These are phyloP conservation scores for Datnioides undecimradiatus DNA, from an alignment of 2,113 vertebrate species.

Conservation along the genomic window DNA sequence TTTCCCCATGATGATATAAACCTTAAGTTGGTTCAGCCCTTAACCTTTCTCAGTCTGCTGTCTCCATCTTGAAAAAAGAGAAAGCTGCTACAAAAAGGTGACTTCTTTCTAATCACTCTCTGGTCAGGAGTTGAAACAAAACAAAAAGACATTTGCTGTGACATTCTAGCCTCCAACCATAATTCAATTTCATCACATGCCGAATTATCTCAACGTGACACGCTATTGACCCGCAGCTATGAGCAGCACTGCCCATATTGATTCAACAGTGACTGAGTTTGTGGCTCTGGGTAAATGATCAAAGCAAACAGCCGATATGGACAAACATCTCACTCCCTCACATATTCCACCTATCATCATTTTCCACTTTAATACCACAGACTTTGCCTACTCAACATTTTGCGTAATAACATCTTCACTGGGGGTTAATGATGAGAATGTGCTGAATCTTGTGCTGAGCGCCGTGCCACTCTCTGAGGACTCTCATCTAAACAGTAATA, in stretches of 20 bases:
- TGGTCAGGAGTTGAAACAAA: slow-evolving; percentile 3
- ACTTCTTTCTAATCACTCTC: background rate
- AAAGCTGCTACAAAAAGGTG: background rate
- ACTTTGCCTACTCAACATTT: slow-evolving; percentile 44
- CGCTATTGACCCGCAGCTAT: slow-evolving; percentile 42
- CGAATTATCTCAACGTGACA: slow-evolving; percentile 48
- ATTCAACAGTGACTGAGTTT: slow-evolving; percentile 46
- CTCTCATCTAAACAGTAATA: slow-evolving; percentile 37
- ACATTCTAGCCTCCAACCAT: background rate
- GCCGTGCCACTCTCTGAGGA: slow-evolving; percentile 16
- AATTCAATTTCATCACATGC: slow-evolving; percentile 38
- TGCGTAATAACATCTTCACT: slow-evolving; percentile 54
- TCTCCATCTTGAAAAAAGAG: background rate
- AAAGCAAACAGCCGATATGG: slow-evolving; percentile 37
- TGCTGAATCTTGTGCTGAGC: slow-evolving; percentile 19
- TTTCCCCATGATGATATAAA: background rate
- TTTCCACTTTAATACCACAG: slow-evolving; percentile 16
- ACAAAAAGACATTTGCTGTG: background rate
- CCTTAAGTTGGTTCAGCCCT: background rate
- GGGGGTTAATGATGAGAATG: slow-evolving; percentile 49
- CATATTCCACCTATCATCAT: slow-evolving; percentile 9
- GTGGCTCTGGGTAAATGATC: slow-evolving; percentile 55
- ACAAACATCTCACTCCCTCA: slow-evolving; percentile 22
- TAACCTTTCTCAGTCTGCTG: background rate
- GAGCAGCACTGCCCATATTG: slow-evolving; percentile 34